Conservation (phyloP, 2,113 vertebrate species). For the Phalacrocorax pelagicus region DNA sequence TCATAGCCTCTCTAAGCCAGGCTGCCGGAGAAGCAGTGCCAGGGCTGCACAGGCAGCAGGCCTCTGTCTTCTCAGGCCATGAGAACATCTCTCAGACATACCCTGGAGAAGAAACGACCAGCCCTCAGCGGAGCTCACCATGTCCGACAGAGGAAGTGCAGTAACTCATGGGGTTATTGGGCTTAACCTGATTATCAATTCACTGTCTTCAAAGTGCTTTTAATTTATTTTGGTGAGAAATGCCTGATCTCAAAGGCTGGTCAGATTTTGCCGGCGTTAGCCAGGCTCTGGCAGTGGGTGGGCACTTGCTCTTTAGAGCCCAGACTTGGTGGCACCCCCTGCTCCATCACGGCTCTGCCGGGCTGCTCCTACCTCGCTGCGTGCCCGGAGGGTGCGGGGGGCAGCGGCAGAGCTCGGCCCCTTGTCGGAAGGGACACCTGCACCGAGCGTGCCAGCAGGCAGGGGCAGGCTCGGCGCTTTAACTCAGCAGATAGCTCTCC, state of each 20-base stretch:
- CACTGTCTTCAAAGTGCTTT: neutral
- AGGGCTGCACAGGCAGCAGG: neutral
- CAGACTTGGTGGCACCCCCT: neutral
- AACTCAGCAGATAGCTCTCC: neutral
- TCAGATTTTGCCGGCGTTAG: neutral
- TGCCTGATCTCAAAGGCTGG: neutral
- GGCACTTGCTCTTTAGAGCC: neutral
- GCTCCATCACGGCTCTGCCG: neutral
- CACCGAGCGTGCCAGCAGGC: neutral
- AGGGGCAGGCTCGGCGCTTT: neutral
- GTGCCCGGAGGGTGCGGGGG: neutral
- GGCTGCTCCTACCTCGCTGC: neutral
- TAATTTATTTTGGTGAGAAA: neutral
- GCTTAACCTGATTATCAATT: neutral
- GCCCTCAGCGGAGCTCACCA: neutral
- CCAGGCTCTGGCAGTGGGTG: neutral
- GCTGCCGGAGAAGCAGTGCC: neutral
- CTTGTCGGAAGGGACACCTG: neutral
- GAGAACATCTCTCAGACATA: neutral
- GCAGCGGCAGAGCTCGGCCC: neutral
- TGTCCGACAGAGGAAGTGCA: accelerated
- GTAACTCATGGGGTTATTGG: neutral
- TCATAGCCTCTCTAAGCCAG: neutral
- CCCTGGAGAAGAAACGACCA: neutral
- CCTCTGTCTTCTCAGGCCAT: neutral